Evolutionary conservation across 35 echinoderm and acorn worm species (phyloP).

Genomic region (Heliocidaris tuberculata): DNA sequence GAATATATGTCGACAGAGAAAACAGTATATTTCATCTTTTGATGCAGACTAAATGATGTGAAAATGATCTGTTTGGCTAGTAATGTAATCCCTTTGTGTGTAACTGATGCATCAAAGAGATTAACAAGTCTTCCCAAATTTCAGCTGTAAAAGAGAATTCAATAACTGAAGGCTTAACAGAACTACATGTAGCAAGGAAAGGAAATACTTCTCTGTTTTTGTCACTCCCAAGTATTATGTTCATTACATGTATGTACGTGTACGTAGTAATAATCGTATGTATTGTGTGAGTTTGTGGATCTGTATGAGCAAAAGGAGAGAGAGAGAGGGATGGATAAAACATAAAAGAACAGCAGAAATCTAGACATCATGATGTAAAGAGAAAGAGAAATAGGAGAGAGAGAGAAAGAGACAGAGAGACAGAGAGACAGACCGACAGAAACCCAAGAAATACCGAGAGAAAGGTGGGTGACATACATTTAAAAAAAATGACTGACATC

Average conservation of each 20-base stretch:
- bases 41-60: background rate
- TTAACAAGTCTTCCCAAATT: background rate
- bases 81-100: background rate
- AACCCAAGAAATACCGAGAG: no score
- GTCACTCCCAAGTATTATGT: background rate
- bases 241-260: background rate
- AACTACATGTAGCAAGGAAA: background rate
- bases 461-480: no score
- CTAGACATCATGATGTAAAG: no score
- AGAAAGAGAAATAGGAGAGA: no score
- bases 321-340: background rate
- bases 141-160: background rate
- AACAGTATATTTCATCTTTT: no score
- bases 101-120: constrained; percentile 1
- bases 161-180: background rate
- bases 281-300: background rate
- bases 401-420: no score
- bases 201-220: background rate
- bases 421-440: no score
- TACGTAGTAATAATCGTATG: no score
- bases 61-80: background rate
- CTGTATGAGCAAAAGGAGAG: background rate
- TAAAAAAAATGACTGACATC: no score
- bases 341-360: no score
- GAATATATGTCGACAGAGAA: background rate